Percentiles rank a stretch among this genome's conserved stretches.
Evolutionary conservation across 2,888 invertebrate genomes (phyloP).

Genomic region (Anorthoa munda): DNA sequence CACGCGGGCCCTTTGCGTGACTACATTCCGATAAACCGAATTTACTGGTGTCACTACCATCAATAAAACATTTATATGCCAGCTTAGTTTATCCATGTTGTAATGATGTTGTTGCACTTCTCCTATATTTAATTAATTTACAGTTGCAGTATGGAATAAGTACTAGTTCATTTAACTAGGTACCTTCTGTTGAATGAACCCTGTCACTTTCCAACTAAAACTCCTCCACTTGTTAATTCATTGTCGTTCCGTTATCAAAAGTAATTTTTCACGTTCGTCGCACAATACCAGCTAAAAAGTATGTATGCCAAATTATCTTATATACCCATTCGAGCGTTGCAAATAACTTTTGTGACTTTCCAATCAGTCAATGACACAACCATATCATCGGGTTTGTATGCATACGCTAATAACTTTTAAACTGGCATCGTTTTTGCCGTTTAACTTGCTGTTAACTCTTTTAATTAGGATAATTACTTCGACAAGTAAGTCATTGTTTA

Average conservation of each 20-base stretch:
- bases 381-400: slow-evolving; percentile 60
- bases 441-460: slow-evolving; percentile 54
- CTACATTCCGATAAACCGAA: not conserved
- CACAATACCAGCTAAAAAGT: slow-evolving; percentile 24
- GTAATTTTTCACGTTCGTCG: slow-evolving; percentile 15
- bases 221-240: not conserved
- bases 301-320: slow-evolving; percentile 59
- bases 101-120: not conserved
- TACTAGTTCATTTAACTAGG: no score
- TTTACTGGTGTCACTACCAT: not conserved
- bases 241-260: slow-evolving; percentile 21
- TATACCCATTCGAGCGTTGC: slow-evolving; percentile 56
- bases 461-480: slow-evolving; percentile 61
- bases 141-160: no score
- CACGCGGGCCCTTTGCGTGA: no score
- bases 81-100: not conserved
- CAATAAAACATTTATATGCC: not conserved
- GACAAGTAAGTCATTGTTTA: slow-evolving; percentile 57
- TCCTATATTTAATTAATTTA: not conserved
- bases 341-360: slow-evolving; percentile 63
- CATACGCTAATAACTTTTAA: slow-evolving; percentile 60
- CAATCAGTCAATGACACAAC: slow-evolving; percentile 66
- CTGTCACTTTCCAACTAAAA: slow-evolving; percentile 17
- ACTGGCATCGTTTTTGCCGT: slow-evolving; percentile 53
- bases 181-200: not conserved